These are phyloP conservation scores for Adelosebastes latens DNA, from an alignment of 2,797 vertebrate species.

Conservation along the genomic window DNA sequence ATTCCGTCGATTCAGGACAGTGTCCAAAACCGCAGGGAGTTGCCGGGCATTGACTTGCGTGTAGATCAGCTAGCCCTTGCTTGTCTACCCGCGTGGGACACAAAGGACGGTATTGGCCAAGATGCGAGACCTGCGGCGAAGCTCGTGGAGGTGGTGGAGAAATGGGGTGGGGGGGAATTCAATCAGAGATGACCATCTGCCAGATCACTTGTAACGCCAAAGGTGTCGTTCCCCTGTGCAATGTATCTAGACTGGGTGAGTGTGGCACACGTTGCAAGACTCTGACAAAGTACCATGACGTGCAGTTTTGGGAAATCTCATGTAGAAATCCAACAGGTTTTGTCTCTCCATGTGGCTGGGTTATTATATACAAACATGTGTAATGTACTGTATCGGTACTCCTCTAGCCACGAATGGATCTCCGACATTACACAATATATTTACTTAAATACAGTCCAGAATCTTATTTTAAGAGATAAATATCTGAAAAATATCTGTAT, in stretches of 20 bases:
- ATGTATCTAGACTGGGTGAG: background rate
- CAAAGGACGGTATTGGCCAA: conserved; percentile 44
- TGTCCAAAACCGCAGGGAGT: conserved; percentile 26
- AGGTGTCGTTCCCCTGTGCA: conserved; percentile 56
- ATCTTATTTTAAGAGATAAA: background rate
- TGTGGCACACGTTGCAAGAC: background rate
- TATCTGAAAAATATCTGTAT: background rate
- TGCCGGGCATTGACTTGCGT: conserved; percentile 37
- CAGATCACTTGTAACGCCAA: conserved; percentile 58
- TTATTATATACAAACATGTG: background rate
- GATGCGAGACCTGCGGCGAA: conserved; percentile 52
- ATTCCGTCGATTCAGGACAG: conserved; percentile 51
- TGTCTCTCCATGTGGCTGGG: background rate
- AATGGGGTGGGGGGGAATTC: conserved; percentile 47
- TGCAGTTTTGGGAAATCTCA: background rate
- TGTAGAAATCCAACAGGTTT: background rate
- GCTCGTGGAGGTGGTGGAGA: conserved; percentile 37
- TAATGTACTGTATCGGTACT: background rate
- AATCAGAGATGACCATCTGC: conserved; percentile 77
- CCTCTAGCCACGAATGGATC: background rate
- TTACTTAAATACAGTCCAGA: background rate
- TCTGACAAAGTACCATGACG: background rate
- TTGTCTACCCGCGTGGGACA: conserved; percentile 51
- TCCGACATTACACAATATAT: background rate
- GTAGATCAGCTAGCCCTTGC: conserved; percentile 54